Evolutionary conservation across 2,888 invertebrate species (phyloP), one percentile per base, ranked within the genome.

Genomic region (Chymomyza amoena): DNA sequence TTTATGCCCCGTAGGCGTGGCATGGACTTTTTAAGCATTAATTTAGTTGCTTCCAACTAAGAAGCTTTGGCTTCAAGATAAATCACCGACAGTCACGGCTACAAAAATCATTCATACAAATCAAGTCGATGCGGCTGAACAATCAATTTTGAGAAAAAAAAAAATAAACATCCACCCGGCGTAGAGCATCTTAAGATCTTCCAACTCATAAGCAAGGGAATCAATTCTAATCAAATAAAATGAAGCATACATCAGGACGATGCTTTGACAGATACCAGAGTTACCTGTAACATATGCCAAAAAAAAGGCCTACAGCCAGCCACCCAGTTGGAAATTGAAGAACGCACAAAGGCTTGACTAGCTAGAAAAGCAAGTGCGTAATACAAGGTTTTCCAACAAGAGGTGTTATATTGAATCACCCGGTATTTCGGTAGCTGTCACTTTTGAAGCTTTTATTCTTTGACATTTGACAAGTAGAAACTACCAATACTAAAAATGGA

Each of bases 201-300:
- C 77, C 73, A 79, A 69, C 79, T 77, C 76, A 79, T 76, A 76
- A 72, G 78, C 77, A 77, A 70, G 64, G 65, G 71, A 77, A 76
- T 78, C 79, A 76, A 79, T 82, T 83, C 81, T 76, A 80, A 80
- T 83, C 82, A 78, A 74, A 83, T 78, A 64, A 79, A 70, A 50
- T 61, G 66, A 66, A 45, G 65, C 77, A 81, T 81, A 73, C 78
- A 81, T 82, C 76, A 68, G 57, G 62, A 15, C 51, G 20, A 28
- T 9, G 10, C 67, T 59, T 61, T 56, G 54, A 66, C 61, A 63
- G 4, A 4, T 3, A 45, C 13, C n/a, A 13, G 13, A 45, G 39
- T 45, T 45, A 45, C 39, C 39, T 45, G 39, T 13, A 1, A 2
- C 5, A 7, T 9, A 36, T 1, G 13, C 39, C 10, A 13, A 45